Evolutionary conservation across 2,797 vertebrate genomes (phyloP), one percentile per base, ranked within the genome.

Genomic region (Centroberyx gerrardi): DNA sequence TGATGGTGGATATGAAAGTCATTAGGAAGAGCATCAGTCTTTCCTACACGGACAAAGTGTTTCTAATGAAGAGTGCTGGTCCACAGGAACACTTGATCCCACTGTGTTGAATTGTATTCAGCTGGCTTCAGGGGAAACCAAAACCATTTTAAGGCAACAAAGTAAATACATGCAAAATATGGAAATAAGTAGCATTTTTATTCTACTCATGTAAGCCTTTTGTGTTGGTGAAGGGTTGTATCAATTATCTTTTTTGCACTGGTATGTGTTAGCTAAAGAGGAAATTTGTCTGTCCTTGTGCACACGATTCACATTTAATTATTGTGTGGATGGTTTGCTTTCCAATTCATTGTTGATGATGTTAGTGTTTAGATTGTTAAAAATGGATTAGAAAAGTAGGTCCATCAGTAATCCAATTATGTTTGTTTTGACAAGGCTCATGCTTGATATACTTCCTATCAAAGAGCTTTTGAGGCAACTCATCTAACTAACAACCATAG

Each of bases 1-100:
- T 92, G 73, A 80, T 83, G 63, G 71, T 59, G 64, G 46, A 82
- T 82, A 75, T 86, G 66, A 84, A 62, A 84, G 82, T 88, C 70
- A 81, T 80, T 87, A 85, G 53, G 68, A 14, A 56, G 49, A 61
- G 53, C 62, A 87, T 90, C 82, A 75, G 80, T 92, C 81, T 81
- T 87, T 29, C 38, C 22, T 29, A 53, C n/a, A 74, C 31, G 61
- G 28, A 68, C 61, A 67, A 51, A 44, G 68, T 62, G 76, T 53
- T 49, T 64, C 4, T 68, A 54, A 29, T 62, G 56, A 3, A 54
- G 65, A 12, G 18, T 63, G 62, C 64, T 72, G 28, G 59, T 46
- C 18, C 71, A 59, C 38, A 68, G 62, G 72, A 55, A 68, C 63
- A 68, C 48, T 63, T 52, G 61, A 80, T 72, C 42, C 54, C 42